Conservation (phyloP, 1,140 invertebrate genomes). For the Drosophila grimshawi region DNA sequence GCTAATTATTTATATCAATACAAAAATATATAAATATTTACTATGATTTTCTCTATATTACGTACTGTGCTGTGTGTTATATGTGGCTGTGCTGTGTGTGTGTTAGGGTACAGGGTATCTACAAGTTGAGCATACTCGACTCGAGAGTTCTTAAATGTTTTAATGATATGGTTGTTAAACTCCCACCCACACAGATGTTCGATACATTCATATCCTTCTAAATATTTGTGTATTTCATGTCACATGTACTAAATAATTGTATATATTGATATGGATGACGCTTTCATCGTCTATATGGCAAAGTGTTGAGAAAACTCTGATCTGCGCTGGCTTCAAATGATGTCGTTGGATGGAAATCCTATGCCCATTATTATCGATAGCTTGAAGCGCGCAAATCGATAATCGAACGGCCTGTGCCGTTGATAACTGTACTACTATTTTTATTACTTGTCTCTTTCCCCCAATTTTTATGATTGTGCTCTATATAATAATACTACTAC, state of each 20-base stretch:
- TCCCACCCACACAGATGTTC: not conserved
- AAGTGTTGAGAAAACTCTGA: not conserved
- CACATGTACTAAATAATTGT: slow-evolving; percentile 1
- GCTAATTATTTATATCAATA: too few relatives aligned
- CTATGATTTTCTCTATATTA: not conserved
- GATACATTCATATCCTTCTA: not conserved
- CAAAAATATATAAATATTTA: not conserved
- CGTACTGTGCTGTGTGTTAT: not conserved
- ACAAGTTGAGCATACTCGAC: not conserved
- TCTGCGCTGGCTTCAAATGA: slow-evolving; percentile 9
- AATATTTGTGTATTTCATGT: slow-evolving; percentile 21
- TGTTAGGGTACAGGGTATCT: slow-evolving; percentile 2
- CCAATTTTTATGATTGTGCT: slow-evolving; percentile 33
- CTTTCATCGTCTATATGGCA: slow-evolving; percentile 28
- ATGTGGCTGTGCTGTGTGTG: not conserved
- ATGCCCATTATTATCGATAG: not conserved
- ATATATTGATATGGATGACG: slow-evolving; percentile 30
- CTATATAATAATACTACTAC: slow-evolving; percentile 9
- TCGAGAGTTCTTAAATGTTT: not conserved
- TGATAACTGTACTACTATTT: slow-evolving; percentile 8
- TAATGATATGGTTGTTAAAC: slow-evolving; percentile 1
- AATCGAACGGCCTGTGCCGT: slow-evolving; percentile 5
- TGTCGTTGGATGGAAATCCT: not conserved
- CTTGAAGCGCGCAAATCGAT: slow-evolving; percentile 8
- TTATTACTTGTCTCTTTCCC: not conserved